Evolutionary conservation across 2,113 vertebrate species (phyloP).

Genomic region (Eclectus roratus): DNA sequence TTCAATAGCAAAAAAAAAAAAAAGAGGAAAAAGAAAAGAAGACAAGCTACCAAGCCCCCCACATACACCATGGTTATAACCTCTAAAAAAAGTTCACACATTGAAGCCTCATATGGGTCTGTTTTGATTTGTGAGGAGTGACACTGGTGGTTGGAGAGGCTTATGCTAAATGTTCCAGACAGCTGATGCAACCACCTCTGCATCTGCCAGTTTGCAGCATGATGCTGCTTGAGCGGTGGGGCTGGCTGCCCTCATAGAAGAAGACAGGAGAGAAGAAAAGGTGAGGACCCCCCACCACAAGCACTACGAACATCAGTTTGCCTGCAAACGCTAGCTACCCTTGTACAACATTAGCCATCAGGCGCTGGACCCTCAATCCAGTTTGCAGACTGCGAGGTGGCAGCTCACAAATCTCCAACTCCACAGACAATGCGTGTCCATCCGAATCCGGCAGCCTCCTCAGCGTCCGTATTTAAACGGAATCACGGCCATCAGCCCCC

Average conservation of each 20-base stretch:
- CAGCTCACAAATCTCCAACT: constrained; percentile 5
- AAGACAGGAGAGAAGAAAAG: background rate
- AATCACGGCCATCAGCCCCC: background rate
- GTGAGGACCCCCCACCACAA: background rate
- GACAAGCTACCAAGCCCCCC: background rate
- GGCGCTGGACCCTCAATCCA: background rate
- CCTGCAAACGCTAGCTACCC: background rate
- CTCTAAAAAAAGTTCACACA: constrained; percentile 61
- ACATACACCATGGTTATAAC: background rate
- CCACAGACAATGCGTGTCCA: background rate
- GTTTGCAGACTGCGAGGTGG: background rate
- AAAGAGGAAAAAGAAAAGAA: background rate
- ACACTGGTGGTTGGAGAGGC: constrained; percentile 42
- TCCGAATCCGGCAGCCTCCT: background rate
- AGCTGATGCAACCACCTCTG: constrained; percentile 58
- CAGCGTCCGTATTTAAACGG: background rate
- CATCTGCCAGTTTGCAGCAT: constrained; percentile 55
- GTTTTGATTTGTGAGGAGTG: constrained; percentile 57
- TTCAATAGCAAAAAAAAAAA: background rate
- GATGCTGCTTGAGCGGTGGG: constrained; percentile 59
- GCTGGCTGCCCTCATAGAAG: constrained; percentile 21
- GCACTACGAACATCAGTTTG: background rate
- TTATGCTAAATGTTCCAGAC: constrained; percentile 56
- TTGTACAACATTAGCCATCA: background rate
- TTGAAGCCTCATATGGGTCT: constrained; percentile 54